phyloP scores from a whole-genome alignment of 2,888 invertebrate species.

The Callyntrura guangdongensis region DNA sequence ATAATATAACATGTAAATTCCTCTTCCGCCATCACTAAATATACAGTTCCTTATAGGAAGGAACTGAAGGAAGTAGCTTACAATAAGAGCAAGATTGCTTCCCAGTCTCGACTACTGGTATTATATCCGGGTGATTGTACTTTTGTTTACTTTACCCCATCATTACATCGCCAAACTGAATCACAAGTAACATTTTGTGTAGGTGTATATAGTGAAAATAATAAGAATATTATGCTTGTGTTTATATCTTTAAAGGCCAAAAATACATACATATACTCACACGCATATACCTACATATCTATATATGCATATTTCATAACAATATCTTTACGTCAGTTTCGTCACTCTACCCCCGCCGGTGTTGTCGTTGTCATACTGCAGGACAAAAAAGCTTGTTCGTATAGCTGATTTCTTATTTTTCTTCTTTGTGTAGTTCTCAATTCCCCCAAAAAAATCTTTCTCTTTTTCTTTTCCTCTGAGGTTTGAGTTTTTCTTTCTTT shows the following conservation, averaged over 20 bases:
- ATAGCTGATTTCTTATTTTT: slow-evolving; percentile 64
- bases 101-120: too few species aligned
- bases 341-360: slow-evolving; percentile 68
- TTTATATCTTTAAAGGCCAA: neutral
- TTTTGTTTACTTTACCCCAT: too few species aligned
- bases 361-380: slow-evolving; percentile 76
- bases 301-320: neutral
- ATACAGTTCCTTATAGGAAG: too few species aligned
- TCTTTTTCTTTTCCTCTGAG: slow-evolving; percentile 64
- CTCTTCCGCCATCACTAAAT: too few species aligned
- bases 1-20: too few species aligned
- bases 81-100: too few species aligned
- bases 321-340: slow-evolving; percentile 57
- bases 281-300: neutral
- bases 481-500: slow-evolving; percentile 67
- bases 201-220: too few species aligned
- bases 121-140: too few species aligned
- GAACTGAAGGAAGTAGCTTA: too few species aligned
- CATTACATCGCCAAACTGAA: too few species aligned
- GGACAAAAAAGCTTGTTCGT: slow-evolving; percentile 53
- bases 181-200: too few species aligned
- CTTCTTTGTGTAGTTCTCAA: slow-evolving; percentile 45
- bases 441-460: slow-evolving; percentile 66
- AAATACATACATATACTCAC: neutral
- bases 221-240: too few species aligned